These are phyloP conservation scores for Rhynchomys soricoides DNA, from an alignment of 2,113 vertebrate genomes.

Conservation along the genomic window DNA sequence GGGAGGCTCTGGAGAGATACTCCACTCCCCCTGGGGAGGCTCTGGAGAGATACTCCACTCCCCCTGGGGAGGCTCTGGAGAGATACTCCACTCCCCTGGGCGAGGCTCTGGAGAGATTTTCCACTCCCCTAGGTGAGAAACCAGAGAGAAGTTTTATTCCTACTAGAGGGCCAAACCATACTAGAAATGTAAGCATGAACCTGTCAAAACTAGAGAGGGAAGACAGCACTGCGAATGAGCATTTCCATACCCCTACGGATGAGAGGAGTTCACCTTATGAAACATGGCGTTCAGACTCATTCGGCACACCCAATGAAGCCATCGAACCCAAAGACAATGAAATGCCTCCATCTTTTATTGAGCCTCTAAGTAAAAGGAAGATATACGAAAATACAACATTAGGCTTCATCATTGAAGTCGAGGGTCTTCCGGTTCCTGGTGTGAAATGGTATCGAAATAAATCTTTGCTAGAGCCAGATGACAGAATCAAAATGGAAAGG, in stretches of 20 bases:
- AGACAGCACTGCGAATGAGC: slow-evolving; percentile 89
- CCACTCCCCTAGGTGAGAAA: slow-evolving; percentile 1
- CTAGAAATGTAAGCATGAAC: slow-evolving; percentile 78
- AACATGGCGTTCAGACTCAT: slow-evolving; percentile 84
- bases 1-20: slow-evolving; percentile 55
- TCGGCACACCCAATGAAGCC: slow-evolving; percentile 89
- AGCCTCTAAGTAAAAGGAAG: slow-evolving; percentile 90
- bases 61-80: slow-evolving; percentile 51
- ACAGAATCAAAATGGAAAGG: slow-evolving; percentile 89
- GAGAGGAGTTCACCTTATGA: slow-evolving; percentile 85
- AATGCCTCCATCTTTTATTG: slow-evolving; percentile 95
- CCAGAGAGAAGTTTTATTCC: slow-evolving; percentile 80
- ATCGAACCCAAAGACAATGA: slow-evolving; percentile 89
- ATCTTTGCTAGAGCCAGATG: slow-evolving; percentile 87
- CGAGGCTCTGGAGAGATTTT: slow-evolving; percentile 80
- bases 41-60: slow-evolving; percentile 64
- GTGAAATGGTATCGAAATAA: slow-evolving; percentile 97
- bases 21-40: slow-evolving; percentile 88
- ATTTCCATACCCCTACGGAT: slow-evolving; percentile 88
- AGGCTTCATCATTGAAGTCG: slow-evolving; percentile 91
- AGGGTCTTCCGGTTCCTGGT: slow-evolving; percentile 92
- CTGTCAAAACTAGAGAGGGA: slow-evolving; percentile 84
- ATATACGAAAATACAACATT: slow-evolving; percentile 91
- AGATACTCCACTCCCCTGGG: slow-evolving; percentile 77
- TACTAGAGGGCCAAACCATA: slow-evolving; percentile 81